These are phyloP conservation scores for Tetragonisca angustula DNA, from an alignment of 2,888 invertebrate genomes.

Conservation along the genomic window DNA sequence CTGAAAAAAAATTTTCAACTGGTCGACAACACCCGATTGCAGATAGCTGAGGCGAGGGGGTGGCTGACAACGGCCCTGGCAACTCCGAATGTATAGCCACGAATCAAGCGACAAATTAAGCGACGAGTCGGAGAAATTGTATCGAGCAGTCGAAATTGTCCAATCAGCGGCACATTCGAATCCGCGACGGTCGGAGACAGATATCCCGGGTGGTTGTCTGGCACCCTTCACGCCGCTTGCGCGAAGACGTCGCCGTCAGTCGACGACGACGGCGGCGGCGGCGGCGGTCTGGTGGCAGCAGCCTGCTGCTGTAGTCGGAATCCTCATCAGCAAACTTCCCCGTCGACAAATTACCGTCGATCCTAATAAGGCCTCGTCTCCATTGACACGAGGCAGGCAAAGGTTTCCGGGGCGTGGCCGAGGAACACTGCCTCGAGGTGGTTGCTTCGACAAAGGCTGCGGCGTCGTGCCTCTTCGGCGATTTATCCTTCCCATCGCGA, in stretches of 20 bases:
- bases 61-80: not conserved
- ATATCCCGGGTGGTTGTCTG: not conserved
- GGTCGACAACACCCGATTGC: not conserved
- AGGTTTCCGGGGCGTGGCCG: slow-evolving; percentile 71
- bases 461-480: slow-evolving; percentile 69
- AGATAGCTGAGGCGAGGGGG: not conserved
- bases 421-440: slow-evolving; percentile 67
- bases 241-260: slow-evolving; percentile 11
- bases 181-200: slow-evolving; percentile 8
- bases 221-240: slow-evolving; percentile 11
- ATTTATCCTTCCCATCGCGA: slow-evolving; percentile 69
- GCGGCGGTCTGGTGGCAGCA: not conserved
- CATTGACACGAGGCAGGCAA: slow-evolving; percentile 72
- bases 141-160: slow-evolving; percentile 31
- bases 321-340: slow-evolving; percentile 76
- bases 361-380: slow-evolving; percentile 75
- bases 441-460: slow-evolving; percentile 67
- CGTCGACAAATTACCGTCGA: slow-evolving; percentile 78
- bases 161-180: slow-evolving; percentile 37
- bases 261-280: not conserved
- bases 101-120: slow-evolving; percentile 1
- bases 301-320: slow-evolving; percentile 35
- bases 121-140: slow-evolving; percentile 26
- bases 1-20: not conserved
- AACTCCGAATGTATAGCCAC: not conserved